These are phyloP conservation scores for Motacilla alba DNA, from an alignment of 2,113 vertebrate species.

Conservation along the genomic window DNA sequence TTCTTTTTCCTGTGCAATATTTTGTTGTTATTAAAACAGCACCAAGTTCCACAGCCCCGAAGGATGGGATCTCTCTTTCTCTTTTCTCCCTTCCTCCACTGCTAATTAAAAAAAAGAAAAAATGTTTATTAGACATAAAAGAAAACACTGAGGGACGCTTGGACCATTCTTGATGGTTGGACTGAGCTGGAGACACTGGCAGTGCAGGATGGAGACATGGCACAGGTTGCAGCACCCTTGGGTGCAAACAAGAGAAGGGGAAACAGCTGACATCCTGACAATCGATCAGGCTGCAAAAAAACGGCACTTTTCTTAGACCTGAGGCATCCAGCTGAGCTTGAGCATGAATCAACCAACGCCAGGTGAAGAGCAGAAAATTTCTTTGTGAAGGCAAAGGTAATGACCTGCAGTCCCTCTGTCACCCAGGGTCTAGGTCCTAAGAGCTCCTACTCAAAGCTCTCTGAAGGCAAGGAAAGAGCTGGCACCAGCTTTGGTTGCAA, in stretches of 20 bases:
- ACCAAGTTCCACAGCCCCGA: constrained; percentile 53
- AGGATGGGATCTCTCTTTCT: constrained; percentile 42
- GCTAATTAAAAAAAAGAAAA: background rate
- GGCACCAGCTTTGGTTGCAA: background rate
- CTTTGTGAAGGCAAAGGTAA: background rate
- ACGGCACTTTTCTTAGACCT: background rate
- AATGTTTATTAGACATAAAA: background rate
- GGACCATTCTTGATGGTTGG: background rate
- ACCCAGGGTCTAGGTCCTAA: background rate
- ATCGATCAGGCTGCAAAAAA: background rate
- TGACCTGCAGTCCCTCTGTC: background rate
- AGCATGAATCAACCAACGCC: rapidly evolving
- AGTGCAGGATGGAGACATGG: background rate
- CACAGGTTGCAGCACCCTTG: background rate
- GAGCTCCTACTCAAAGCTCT: background rate
- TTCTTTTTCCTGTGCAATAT: background rate
- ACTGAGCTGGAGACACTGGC: background rate
- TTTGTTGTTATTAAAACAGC: constrained; percentile 48
- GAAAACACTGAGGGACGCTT: background rate
- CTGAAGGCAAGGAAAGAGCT: background rate
- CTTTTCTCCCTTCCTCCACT: background rate
- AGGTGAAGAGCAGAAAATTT: background rate
- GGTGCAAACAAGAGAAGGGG: background rate
- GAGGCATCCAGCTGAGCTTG: background rate
- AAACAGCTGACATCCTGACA: background rate